A percentile compares a stretch with the other conserved stretches of the same genome.
Evolutionary conservation across 2,888 invertebrate species (phyloP).

Genomic region (Phania funesta): DNA sequence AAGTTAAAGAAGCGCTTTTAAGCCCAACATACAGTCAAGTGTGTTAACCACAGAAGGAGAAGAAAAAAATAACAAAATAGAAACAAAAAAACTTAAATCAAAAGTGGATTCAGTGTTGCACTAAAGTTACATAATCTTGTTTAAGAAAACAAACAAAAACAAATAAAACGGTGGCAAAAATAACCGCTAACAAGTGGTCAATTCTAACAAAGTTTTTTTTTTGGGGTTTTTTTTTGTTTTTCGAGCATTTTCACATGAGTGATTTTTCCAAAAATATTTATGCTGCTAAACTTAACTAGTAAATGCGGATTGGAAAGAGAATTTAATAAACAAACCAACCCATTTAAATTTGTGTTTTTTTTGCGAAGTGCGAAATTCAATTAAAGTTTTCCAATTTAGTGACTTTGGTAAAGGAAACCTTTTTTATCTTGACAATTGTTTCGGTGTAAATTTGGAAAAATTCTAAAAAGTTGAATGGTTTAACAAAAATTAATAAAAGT

Average conservation of each 20-base stretch:
- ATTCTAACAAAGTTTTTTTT: conserved; percentile 53
- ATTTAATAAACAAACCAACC: conserved; percentile 12
- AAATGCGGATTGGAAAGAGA: conserved; percentile 18
- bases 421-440: neutral
- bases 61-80: conserved; percentile 6
- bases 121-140: conserved; percentile 63
- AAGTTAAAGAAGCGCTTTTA: conserved; percentile 49
- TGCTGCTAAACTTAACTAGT: conserved; percentile 6
- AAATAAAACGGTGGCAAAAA: conserved; percentile 49
- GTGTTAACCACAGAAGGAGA: conserved; percentile 30
- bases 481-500: too few relatives aligned
- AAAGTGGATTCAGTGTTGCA: conserved; percentile 59
- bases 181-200: conserved; percentile 64
- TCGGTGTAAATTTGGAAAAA: neutral
- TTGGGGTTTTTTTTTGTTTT: conserved; percentile 68
- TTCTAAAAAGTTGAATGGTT: neutral
- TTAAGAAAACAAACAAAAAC: conserved; percentile 55
- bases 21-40: conserved; percentile 20
- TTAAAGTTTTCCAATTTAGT: conserved; percentile 15
- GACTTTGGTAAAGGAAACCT: conserved; percentile 17
- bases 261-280: conserved; percentile 73
- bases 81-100: conserved; percentile 26
- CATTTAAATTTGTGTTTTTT: neutral
- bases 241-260: conserved; percentile 78
- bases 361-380: neutral